Evolutionary conservation across 2,113 vertebrate genomes (phyloP).

Genomic region (Myotis brandtii): DNA sequence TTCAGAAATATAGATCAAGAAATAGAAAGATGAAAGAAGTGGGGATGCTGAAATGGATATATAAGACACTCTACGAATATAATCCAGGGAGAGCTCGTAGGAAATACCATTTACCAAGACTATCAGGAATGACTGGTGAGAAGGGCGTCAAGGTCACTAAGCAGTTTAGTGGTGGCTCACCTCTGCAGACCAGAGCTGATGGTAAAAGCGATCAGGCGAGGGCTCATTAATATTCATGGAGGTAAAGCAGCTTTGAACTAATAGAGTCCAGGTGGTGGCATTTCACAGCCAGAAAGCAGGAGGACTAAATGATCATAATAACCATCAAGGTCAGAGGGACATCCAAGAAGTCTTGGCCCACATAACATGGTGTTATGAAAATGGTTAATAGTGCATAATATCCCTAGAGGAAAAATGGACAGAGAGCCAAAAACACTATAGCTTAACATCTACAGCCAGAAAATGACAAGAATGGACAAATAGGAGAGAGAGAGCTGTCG

Average conservation of each 20-base stretch:
- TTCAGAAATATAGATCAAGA: not conserved
- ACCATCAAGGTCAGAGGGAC: constrained; percentile 33
- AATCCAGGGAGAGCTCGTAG: not conserved
- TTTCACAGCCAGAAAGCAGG: constrained; percentile 55
- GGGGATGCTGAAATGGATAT: not conserved
- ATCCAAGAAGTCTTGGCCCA: constrained; percentile 24
- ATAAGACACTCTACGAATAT: not conserved
- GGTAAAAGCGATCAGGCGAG: not conserved
- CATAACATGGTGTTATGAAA: not conserved
- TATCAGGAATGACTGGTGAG: not conserved
- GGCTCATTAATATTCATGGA: constrained; percentile 44
- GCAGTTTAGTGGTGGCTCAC: not conserved
- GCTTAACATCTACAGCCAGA: not conserved
- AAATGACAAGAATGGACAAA: not conserved
- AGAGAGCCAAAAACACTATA: not conserved
- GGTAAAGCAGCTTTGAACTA: not conserved
- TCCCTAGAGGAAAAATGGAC: not conserved
- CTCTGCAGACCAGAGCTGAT: not conserved
- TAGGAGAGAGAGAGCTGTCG: not conserved
- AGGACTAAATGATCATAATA: constrained; percentile 47
- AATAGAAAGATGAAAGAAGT: not conserved
- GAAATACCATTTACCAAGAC: not conserved
- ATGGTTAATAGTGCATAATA: constrained; percentile 18
- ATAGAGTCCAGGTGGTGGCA: constrained; percentile 41
- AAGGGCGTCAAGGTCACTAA: not conserved